A percentile compares a stretch with the other conserved stretches of the same genome.
These are phyloP conservation scores for Hemaris fuciformis DNA, from an alignment of 2,888 invertebrate genomes.

Conservation along the genomic window DNA sequence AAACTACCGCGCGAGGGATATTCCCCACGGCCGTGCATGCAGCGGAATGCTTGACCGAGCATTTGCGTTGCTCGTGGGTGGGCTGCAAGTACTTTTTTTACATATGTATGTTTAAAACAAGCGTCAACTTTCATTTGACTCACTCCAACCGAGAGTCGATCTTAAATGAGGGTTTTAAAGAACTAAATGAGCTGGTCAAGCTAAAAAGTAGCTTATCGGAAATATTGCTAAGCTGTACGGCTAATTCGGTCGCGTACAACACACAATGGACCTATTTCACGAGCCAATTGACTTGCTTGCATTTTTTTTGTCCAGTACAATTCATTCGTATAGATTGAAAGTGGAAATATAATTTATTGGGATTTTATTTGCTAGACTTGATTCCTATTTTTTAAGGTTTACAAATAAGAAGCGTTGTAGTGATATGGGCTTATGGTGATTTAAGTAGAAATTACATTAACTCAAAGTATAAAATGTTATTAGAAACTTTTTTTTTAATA, in stretches of 20 bases:
- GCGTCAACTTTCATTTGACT: constrained; percentile 60
- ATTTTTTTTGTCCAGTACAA: constrained; percentile 33
- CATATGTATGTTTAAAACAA: constrained; percentile 58
- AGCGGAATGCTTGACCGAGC: constrained; percentile 12
- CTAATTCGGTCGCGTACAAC: constrained; percentile 67
- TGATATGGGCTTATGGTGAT: background rate
- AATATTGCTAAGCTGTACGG: constrained; percentile 60
- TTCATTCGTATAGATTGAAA: constrained; percentile 4
- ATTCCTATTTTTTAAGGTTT: background rate
- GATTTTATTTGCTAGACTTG: background rate
- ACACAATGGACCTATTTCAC: constrained; percentile 76
- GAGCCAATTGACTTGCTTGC: constrained; percentile 67
- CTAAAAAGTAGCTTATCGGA: constrained; percentile 56
- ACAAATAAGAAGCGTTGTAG: background rate
- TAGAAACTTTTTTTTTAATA: too few species aligned
- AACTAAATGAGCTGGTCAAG: constrained; percentile 39
- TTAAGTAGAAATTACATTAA: too few species aligned
- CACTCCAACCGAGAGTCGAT: constrained; percentile 53
- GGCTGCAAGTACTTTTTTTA: constrained; percentile 68
- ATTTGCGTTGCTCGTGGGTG: constrained; percentile 63
- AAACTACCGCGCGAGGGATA: background rate
- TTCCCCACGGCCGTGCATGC: constrained; percentile 2
- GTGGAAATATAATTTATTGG: background rate
- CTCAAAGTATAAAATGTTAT: too few species aligned
- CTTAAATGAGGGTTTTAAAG: constrained; percentile 50